Evolutionary conservation across 2,113 vertebrate species (phyloP), one percentile per base, ranked within the genome.

Genomic region (Nibea albiflora): DNA sequence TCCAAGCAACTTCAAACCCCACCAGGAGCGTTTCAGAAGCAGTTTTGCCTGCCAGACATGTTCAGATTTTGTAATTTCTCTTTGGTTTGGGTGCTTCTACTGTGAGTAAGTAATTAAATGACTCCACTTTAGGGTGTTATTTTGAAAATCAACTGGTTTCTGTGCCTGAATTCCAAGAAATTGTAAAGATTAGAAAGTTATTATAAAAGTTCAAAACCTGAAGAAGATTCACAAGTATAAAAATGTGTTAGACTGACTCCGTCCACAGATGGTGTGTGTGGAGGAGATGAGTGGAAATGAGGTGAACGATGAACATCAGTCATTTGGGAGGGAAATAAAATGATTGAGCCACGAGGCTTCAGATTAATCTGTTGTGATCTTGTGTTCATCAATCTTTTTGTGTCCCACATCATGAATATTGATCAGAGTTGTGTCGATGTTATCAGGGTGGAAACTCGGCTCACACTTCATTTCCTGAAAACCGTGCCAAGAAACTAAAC

Each of bases 381-480:
- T 2, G 39, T 63, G 54, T 24, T 50, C 12, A 11, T 65, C 26
- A 19, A 8, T 35, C 66, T 53, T 47, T 46, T 39, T 28, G 50
- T 31, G n/a, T 42, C 56, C 46, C 54, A 17, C 58, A 52, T 68
- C 61, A 67, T 84, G 69, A 78, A 84, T 78, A 84, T 70, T 73
- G 74, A 84, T 76, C 31, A 72, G 61, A 62, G 31, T 35, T 66
- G 11, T 44, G 35, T 35, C 35, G 67, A 79, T 58, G 28, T 69
- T 75, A 64, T 65, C 65, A 46, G n/a, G 42, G n/a, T 44, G 39
- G 20, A 44, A 63, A 56, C 26, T 28, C 60, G 9, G 62, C 76
- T 83, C 76, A 74, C 63, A 80, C 63, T 87, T 84, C 53, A 81
- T 70, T 81, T 85, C 71, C 66, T 82, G 16, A 70, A 76, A 82